Percentiles rank a stretch among this genome's conserved stretches.
phyloP scores from a whole-genome alignment of 1,140 invertebrate genomes.

The Notospermus geniculatus region DNA sequence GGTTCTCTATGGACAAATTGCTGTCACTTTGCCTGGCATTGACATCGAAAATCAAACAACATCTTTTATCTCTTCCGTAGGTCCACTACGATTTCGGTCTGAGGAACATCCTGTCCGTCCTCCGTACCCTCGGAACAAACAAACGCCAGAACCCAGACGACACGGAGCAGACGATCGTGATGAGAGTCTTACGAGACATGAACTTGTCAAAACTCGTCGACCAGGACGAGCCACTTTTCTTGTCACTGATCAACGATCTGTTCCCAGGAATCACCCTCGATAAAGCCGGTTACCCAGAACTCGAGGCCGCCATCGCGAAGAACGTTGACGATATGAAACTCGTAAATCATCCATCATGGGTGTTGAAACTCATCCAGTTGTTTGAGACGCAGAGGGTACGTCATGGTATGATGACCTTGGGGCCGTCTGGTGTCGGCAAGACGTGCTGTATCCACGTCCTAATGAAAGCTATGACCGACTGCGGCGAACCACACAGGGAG shows the following conservation, averaged over 20 bases:
- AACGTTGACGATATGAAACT: conserved; percentile 62
- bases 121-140: conserved; percentile 85
- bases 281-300: conserved; percentile 84
- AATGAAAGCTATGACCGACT: conserved; percentile 87
- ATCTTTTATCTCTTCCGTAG: no score
- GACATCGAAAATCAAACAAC: neutral
- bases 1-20: neutral
- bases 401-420: conserved; percentile 96
- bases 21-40: neutral
- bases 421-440: conserved; percentile 91
- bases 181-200: conserved; percentile 95
- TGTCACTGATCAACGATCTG: conserved; percentile 90
- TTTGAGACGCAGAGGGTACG: conserved; percentile 94
- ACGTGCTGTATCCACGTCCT: conserved; percentile 89
- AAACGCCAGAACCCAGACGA: conserved; percentile 88
- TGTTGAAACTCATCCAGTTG: conserved; percentile 89
- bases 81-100: conserved; percentile 97
- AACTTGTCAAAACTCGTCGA: conserved; percentile 94
- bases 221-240: conserved; percentile 94
- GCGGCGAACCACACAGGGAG: conserved; percentile 82
- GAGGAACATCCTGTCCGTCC: conserved; percentile 90
- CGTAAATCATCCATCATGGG: conserved; percentile 89
- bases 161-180: conserved; percentile 92
- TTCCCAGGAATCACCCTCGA: conserved; percentile 91
- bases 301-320: conserved; percentile 47